Evolutionary conservation across 2,797 vertebrate species (phyloP).

Genomic region (Enteromius argenteus): DNA sequence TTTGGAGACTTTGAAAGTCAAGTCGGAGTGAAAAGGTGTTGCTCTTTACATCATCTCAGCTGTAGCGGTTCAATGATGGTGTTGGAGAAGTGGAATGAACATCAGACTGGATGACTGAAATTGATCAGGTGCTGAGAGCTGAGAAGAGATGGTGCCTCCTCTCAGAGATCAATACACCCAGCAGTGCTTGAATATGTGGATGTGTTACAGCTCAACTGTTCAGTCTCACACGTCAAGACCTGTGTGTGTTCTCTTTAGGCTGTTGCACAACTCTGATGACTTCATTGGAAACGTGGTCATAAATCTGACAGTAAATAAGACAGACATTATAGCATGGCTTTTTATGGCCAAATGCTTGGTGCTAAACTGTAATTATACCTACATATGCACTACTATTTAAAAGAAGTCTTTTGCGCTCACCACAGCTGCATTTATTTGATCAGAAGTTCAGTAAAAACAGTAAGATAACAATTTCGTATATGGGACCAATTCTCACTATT

Average conservation of each 20-base stretch:
- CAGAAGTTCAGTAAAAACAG: neutral
- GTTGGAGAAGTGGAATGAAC: conserved; percentile 36
- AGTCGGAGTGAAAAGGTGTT: conserved; percentile 21
- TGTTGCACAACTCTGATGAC: neutral
- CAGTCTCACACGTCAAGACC: conserved; percentile 25
- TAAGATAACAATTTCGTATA: no score
- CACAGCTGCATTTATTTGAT: neutral
- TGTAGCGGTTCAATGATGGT: conserved; percentile 43
- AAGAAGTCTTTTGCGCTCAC: neutral
- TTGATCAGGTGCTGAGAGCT: conserved; percentile 42
- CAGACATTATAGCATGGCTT: neutral
- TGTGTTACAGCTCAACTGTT: neutral
- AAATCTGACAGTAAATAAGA: neutral
- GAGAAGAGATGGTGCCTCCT: conserved; percentile 34
- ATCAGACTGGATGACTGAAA: conserved; percentile 48
- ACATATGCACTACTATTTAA: neutral
- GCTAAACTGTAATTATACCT: neutral
- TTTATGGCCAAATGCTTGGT: neutral
- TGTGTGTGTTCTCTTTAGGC: conserved; percentile 27
- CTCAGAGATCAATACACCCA: conserved; percentile 47
- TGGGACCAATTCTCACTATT: no score
- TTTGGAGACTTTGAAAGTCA: neutral
- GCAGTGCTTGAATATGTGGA: conserved; percentile 23
- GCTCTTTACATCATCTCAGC: conserved; percentile 35
- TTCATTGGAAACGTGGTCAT: neutral